Percentiles rank a stretch among this genome's conserved stretches.
These are phyloP conservation scores for Micrastur ruficollis DNA, from an alignment of 2,797 vertebrate species.

Conservation along the genomic window DNA sequence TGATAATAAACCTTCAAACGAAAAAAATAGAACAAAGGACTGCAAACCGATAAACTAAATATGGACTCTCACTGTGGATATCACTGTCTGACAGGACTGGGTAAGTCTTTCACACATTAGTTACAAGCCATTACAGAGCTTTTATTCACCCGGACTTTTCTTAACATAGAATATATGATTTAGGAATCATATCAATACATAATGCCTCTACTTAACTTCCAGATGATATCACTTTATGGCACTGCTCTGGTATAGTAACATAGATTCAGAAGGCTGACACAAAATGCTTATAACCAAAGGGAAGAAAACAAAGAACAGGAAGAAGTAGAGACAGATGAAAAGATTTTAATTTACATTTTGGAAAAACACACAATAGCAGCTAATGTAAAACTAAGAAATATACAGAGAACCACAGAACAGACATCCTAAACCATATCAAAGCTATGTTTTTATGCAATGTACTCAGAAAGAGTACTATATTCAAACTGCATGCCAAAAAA, in stretches of 20 bases:
- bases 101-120: slow-evolving; percentile 15
- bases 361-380: neutral
- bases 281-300: slow-evolving; percentile 31
- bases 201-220: slow-evolving; percentile 51
- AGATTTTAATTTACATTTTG: neutral
- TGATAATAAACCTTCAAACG: slow-evolving; percentile 30
- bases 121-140: slow-evolving; percentile 46
- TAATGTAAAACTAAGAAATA: neutral
- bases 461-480: neutral
- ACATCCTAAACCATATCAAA: neutral
- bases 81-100: slow-evolving; percentile 27
- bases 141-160: slow-evolving; percentile 49
- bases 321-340: slow-evolving; percentile 1
- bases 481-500: neutral
- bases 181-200: slow-evolving; percentile 63
- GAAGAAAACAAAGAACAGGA: slow-evolving; percentile 37
- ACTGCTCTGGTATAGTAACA: slow-evolving; percentile 20
- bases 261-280: slow-evolving; percentile 54
- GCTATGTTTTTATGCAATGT: neutral
- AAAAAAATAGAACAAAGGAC: slow-evolving; percentile 14
- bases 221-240: slow-evolving; percentile 48
- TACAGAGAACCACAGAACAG: neutral
- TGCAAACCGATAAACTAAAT: slow-evolving; percentile 21
- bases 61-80: neutral
- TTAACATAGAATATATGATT: slow-evolving; percentile 36